phyloP scores from a whole-genome alignment of 2,888 invertebrate species.

The Callyntrura guangdongensis region DNA sequence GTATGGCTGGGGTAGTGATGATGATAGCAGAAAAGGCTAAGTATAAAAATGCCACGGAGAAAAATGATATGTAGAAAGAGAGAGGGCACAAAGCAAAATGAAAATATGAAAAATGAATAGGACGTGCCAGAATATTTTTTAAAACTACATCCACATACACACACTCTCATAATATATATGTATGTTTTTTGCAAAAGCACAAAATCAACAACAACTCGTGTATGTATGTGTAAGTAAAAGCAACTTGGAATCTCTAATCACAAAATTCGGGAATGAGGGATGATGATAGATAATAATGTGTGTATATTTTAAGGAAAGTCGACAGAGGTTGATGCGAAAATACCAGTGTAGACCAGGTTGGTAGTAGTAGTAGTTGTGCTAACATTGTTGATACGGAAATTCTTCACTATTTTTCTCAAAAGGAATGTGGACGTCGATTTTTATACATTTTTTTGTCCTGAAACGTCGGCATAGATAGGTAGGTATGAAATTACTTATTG shows the following conservation, averaged over 20 bases:
- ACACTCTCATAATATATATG: slow-evolving; percentile 12
- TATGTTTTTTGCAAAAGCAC: slow-evolving; percentile 56
- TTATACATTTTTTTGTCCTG: background rate
- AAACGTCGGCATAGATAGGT: background rate
- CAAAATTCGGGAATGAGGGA: slow-evolving; percentile 50
- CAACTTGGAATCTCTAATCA: slow-evolving; percentile 59
- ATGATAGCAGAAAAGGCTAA: background rate
- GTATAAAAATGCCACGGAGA: background rate
- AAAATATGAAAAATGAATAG: slow-evolving; percentile 70
- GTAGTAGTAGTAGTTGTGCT: background rate
- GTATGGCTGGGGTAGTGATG: background rate
- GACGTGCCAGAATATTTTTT: slow-evolving; percentile 57
- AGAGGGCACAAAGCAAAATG: slow-evolving; percentile 49
- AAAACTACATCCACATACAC: slow-evolving; percentile 14
- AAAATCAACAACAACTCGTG: slow-evolving; percentile 33
- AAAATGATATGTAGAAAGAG: background rate
- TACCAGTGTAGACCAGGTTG: background rate
- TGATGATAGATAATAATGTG: slow-evolving; percentile 44
- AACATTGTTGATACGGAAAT: background rate
- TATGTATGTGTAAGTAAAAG: slow-evolving; percentile 31
- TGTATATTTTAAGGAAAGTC: slow-evolving; percentile 8
- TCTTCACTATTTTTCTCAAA: background rate
- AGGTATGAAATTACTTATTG: background rate
- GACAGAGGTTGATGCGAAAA: background rate
- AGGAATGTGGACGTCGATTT: slow-evolving; percentile 17